Conservation (phyloP, 2,888 invertebrate species). For the Cheilosia scutellata region DNA sequence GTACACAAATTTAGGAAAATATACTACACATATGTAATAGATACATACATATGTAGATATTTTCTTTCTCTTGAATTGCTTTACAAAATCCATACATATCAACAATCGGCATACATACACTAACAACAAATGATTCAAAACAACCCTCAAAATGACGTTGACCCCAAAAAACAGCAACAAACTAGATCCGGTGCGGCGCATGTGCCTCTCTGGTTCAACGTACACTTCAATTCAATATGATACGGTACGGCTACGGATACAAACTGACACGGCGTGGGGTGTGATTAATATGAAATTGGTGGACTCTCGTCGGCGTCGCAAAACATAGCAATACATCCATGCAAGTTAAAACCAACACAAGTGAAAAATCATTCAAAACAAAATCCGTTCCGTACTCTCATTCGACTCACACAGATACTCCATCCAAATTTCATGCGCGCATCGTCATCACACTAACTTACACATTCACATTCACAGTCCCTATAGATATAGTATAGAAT, state of each 20-base stretch:
- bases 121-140: slow-evolving; percentile 71
- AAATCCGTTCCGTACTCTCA: slow-evolving; percentile 13
- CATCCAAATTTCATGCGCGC: slow-evolving; percentile 42
- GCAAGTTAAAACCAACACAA: slow-evolving; percentile 6
- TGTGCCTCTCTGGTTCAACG: slow-evolving; percentile 72
- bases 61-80: slow-evolving; percentile 17
- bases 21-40: no score
- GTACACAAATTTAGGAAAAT: neutral
- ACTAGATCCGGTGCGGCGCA: slow-evolving; percentile 74
- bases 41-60: neutral
- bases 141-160: slow-evolving; percentile 83
- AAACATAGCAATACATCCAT: slow-evolving; percentile 14
- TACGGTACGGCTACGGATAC: neutral
- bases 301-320: slow-evolving; percentile 7
- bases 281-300: slow-evolving; percentile 14
- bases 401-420: slow-evolving; percentile 13
- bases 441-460: slow-evolving; percentile 31
- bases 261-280: slow-evolving; percentile 18
- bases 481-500: slow-evolving; percentile 21
- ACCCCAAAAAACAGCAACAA: slow-evolving; percentile 80
- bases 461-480: neutral
- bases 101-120: slow-evolving; percentile 16
- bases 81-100: slow-evolving; percentile 24
- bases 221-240: slow-evolving; percentile 56
- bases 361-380: slow-evolving; percentile 37